Base-by-base conservation (phyloP, 2,888 invertebrate species). In the Beris morrisii region DNA sequence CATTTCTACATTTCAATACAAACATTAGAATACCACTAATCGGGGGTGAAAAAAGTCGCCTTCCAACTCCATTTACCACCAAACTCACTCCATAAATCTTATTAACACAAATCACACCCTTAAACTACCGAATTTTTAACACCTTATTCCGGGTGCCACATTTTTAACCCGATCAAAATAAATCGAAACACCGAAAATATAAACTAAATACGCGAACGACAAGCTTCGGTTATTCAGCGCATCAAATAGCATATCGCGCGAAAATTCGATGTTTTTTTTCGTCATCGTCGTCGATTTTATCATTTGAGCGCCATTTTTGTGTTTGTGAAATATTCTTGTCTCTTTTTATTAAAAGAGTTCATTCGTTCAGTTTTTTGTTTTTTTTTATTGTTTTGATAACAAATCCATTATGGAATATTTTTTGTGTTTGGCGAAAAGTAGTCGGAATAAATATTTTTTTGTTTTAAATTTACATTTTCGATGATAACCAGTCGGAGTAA, bases 291-390 rank as follows among this genome's bases (percentile, higher is more conserved):
- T 6, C 52, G 30, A 43, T 38, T 38, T 38, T 38, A 38, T 38
- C 7, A 66, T 66, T 38, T 22, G 32, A 43, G 59, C 69, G 69
- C 69, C 69, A 69, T 69, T 67, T 69, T 69, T 69, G 67, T 69
- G 65, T 61, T 69, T 69, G 69, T 67, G 67, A 67, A 69, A 67
- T 69, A 67, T 67, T 65, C 53, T 64, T 53, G 53, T 50, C 54
- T 50, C 54, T 44, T 38, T 28, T 52, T 38, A 38, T 22, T 22
- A 22, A 22, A 22, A 22, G 22, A 22, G 22, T 22, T 22, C 22
- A 3, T 22, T 22, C 22, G 22, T 22, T 22, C 22, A 22, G 22
- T 22, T 22, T 22, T 22, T 32, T 15, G 5, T 38, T 7, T 38
- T 38, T 52, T 15, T 38, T 59, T 59, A 48, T 61, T 61, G 61